These are phyloP conservation scores for Stegana nigrithorax DNA, from an alignment of 2,888 invertebrate species.

Conservation along the genomic window DNA sequence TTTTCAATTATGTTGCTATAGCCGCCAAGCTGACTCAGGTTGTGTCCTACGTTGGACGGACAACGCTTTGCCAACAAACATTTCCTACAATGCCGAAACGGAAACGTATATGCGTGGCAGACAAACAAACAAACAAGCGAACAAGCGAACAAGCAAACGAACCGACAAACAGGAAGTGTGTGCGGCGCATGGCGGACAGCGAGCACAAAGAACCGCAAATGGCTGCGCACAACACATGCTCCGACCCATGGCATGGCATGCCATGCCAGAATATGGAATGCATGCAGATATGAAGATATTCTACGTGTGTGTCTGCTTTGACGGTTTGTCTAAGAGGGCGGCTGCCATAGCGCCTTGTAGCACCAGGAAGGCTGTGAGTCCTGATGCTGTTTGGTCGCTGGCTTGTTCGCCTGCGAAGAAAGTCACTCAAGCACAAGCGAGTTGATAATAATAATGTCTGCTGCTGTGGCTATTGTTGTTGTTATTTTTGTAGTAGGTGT, in stretches of 20 bases:
- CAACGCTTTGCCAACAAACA: no score
- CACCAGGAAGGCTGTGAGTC: no score
- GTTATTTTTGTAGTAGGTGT: slow-evolving; percentile 28
- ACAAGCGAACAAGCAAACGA: not conserved
- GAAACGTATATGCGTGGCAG: slow-evolving; percentile 40
- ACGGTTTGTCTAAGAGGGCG: no score
- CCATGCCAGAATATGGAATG: slow-evolving; percentile 8
- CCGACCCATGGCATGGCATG: not conserved
- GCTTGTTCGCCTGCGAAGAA: slow-evolving; percentile 50
- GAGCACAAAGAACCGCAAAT: not conserved
- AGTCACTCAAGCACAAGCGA: slow-evolving; percentile 67
- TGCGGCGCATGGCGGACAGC: not conserved
- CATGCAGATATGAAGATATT: slow-evolving; percentile 9
- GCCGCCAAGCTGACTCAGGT: no score
- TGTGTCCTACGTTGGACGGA: no score
- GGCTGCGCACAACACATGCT: not conserved
- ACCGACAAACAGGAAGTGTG: no score
- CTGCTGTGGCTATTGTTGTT: slow-evolving; percentile 43
- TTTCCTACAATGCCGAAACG: slow-evolving; percentile 30
- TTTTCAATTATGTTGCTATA: slow-evolving; percentile 59
- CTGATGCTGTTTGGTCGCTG: not conserved
- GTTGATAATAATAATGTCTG: slow-evolving; percentile 67
- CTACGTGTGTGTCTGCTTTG: no score
- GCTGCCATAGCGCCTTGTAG: no score
- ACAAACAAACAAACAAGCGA: slow-evolving; percentile 9